These are phyloP conservation scores for Carcharodon carcharias DNA, from an alignment of 2,797 vertebrate genomes.

Conservation along the genomic window DNA sequence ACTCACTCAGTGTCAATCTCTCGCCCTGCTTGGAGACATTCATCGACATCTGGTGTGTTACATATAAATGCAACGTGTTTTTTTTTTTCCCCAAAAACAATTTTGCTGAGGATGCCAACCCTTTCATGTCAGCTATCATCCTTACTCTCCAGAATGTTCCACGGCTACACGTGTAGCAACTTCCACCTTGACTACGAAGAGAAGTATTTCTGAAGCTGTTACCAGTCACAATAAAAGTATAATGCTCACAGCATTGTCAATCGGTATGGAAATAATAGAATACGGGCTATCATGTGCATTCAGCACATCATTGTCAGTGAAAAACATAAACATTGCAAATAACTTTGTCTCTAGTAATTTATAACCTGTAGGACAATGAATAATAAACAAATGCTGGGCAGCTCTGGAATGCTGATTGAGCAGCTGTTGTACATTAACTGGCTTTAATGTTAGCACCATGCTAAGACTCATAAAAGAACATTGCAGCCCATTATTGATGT, in stretches of 20 bases:
- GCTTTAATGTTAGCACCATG: background rate
- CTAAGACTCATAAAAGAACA: slow-evolving; percentile 4
- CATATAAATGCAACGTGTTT: background rate
- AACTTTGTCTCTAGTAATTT: background rate
- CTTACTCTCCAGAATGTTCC: background rate
- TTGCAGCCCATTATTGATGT: slow-evolving; percentile 18
- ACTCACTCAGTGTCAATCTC: background rate
- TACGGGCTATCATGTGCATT: background rate
- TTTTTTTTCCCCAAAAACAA: too few species aligned
- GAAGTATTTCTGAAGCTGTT: background rate
- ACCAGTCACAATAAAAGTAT: background rate
- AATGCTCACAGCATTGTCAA: background rate
- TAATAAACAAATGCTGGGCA: background rate
- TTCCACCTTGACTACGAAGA: background rate
- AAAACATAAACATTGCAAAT: background rate
- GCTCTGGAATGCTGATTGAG: background rate
- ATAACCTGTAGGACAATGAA: background rate
- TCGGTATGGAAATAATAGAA: background rate
- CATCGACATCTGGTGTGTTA: background rate
- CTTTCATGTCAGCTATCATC: background rate
- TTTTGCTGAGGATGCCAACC: background rate
- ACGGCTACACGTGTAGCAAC: background rate
- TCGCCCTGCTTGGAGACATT: background rate
- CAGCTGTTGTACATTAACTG: slow-evolving; percentile 1
- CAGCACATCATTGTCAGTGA: background rate